These are phyloP conservation scores for Cotesia glomerata DNA, from an alignment of 1,140 invertebrate genomes.

Conservation along the genomic window DNA sequence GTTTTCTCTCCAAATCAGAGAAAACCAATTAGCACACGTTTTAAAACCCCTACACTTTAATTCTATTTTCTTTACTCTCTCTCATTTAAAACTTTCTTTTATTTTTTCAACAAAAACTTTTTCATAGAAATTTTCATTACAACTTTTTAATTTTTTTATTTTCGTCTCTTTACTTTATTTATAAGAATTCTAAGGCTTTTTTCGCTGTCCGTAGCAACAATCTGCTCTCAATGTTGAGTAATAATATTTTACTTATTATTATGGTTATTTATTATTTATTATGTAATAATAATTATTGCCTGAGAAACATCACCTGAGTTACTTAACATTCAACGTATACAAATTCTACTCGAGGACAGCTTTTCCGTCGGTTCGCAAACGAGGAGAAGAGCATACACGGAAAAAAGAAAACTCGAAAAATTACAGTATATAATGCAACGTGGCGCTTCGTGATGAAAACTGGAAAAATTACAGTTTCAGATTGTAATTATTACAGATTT, in stretches of 20 bases:
- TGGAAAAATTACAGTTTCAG: too few relatives aligned
- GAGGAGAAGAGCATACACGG: not conserved
- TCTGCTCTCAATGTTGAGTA: too few relatives aligned
- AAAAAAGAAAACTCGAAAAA: too few relatives aligned
- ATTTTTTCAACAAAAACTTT: not conserved
- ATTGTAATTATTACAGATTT: too few relatives aligned
- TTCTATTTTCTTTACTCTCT: not conserved
- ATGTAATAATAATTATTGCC: too few relatives aligned
- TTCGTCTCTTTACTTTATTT: too few relatives aligned
- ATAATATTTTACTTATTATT: not conserved
- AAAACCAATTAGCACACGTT: conserved; percentile 26
- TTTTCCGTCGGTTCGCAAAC: not conserved
- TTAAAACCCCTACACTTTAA: not conserved
- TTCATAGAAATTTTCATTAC: not conserved
- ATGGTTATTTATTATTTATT: too few relatives aligned
- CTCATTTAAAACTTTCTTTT: not conserved
- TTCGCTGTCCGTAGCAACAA: too few relatives aligned
- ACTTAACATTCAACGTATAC: conserved; percentile 5
- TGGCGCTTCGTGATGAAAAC: too few relatives aligned
- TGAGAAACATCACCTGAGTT: not conserved
- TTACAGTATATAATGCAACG: too few relatives aligned
- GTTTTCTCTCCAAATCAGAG: conserved; percentile 9
- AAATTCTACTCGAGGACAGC: not conserved
- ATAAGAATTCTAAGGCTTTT: not conserved
- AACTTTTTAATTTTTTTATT: not conserved